Conservation (phyloP, 2,797 vertebrate species). For the Macroramphosus scolopax region DNA sequence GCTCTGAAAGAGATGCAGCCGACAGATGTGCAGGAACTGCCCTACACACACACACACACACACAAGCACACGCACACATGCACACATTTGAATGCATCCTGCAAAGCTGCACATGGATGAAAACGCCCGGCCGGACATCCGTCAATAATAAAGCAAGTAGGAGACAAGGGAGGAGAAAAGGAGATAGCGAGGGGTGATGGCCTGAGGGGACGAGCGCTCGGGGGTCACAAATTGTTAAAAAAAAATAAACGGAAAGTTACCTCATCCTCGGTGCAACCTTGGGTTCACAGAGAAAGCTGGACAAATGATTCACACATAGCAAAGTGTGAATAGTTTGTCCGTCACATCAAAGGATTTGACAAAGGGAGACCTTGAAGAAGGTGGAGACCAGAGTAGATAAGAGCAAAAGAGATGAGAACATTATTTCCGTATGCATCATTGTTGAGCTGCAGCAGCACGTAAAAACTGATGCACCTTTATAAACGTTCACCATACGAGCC, state of each 20-base stretch:
- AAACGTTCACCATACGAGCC: no score
- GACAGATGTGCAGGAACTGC: constrained; percentile 83
- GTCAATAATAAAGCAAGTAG: constrained; percentile 74
- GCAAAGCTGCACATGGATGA: constrained; percentile 70
- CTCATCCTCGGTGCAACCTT: constrained; percentile 43
- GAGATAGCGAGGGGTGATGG: constrained; percentile 7
- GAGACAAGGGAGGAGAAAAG: constrained; percentile 49
- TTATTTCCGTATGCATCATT: no score
- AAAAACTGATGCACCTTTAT: no score
- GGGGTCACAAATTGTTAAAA: constrained; percentile 54
- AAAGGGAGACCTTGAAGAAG: constrained; percentile 17
- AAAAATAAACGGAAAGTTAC: constrained; percentile 77
- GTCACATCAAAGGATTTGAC: constrained; percentile 54
- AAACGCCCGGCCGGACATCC: constrained; percentile 79
- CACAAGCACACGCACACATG: constrained; percentile 23
- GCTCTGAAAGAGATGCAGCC: constrained; percentile 68
- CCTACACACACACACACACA: constrained; percentile 18
- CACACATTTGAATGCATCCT: constrained; percentile 69
- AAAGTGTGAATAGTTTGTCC: constrained; percentile 46
- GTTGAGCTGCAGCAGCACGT: no score
- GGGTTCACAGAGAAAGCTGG: constrained; percentile 33
- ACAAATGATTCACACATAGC: constrained; percentile 7
- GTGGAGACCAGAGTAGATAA: no score
- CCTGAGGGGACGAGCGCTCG: constrained; percentile 16
- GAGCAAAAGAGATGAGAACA: no score